Conservation (phyloP, 2,113 vertebrate genomes). For the Sebastes fasciatus region DNA sequence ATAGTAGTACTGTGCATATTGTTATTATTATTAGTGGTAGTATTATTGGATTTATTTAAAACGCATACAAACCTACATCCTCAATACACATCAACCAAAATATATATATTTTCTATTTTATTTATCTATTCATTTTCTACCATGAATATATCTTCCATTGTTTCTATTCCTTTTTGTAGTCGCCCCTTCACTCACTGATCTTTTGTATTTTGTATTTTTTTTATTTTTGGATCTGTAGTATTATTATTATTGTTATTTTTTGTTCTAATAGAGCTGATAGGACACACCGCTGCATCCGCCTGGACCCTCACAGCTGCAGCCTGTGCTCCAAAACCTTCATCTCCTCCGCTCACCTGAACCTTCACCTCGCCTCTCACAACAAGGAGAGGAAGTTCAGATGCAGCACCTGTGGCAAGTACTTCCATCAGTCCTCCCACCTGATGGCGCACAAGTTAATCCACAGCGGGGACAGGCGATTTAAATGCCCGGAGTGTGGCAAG, state of each 20-base stretch:
- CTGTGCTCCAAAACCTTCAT: conserved; percentile 83
- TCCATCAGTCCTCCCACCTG: conserved; percentile 83
- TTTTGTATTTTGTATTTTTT: too few relatives aligned
- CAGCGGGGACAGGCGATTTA: conserved; percentile 83
- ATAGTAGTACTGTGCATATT: too few relatives aligned
- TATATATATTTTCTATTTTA: too few relatives aligned
- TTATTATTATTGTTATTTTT: too few relatives aligned
- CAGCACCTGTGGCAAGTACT: conserved; percentile 80
- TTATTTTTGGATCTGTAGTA: conserved; percentile 29
- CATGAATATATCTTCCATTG: too few relatives aligned
- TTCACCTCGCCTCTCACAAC: conserved; percentile 80
- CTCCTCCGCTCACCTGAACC: conserved; percentile 78
- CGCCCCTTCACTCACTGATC: too few relatives aligned
- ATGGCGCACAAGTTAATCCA: conserved; percentile 83
- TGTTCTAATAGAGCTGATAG: background rate
- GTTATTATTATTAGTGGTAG: too few relatives aligned
- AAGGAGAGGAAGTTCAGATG: conserved; percentile 81
- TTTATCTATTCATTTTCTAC: too few relatives aligned
- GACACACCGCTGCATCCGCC: conserved; percentile 60
- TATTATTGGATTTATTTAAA: too few relatives aligned
- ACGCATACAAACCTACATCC: too few relatives aligned
- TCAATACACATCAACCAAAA: too few relatives aligned
- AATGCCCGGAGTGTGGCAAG: conserved; percentile 84
- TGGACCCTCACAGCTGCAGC: conserved; percentile 78
- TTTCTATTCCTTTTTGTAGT: too few relatives aligned